Percentiles rank a stretch among this genome's conserved stretches.
These are phyloP conservation scores for Romanogobio albipinnatus DNA, from an alignment of 2,113 vertebrate species.

Conservation along the genomic window DNA sequence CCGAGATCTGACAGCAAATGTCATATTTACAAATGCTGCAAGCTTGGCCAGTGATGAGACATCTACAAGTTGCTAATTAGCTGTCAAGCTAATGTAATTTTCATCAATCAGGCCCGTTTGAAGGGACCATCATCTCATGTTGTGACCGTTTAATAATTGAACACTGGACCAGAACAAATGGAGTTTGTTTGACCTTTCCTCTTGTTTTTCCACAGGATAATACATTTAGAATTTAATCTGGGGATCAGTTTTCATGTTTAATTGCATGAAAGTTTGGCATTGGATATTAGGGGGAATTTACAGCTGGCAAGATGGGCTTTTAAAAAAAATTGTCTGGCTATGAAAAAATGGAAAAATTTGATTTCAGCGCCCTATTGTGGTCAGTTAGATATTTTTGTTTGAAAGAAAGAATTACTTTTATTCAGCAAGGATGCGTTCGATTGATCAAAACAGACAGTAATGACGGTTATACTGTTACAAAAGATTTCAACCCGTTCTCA, in stretches of 20 bases:
- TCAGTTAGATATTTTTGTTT: too few species aligned
- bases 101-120: constrained; percentile 17
- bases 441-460: too few species aligned
- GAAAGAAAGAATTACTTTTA: too few species aligned
- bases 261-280: background rate
- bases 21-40: constrained; percentile 38
- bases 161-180: constrained; percentile 12
- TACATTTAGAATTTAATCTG: background rate
- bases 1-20: constrained; percentile 17
- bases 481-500: too few species aligned
- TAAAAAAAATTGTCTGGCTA: background rate
- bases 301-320: background rate
- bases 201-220: constrained; percentile 4
- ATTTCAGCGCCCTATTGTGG: too few species aligned
- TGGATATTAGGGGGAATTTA: background rate
- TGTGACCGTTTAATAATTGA: constrained; percentile 8
- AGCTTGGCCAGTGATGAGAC: constrained; percentile 26
- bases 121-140: background rate
- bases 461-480: too few species aligned
- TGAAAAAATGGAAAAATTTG: too few species aligned
- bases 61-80: constrained; percentile 37
- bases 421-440: too few species aligned
- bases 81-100: constrained; percentile 25
- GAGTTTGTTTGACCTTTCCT: constrained; percentile 15
- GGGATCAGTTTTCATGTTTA: constrained; percentile 15